Evolutionary conservation across 2,797 vertebrate genomes (phyloP), one percentile per base, ranked within the genome.

Genomic region (Pantherophis vulpinus): DNA sequence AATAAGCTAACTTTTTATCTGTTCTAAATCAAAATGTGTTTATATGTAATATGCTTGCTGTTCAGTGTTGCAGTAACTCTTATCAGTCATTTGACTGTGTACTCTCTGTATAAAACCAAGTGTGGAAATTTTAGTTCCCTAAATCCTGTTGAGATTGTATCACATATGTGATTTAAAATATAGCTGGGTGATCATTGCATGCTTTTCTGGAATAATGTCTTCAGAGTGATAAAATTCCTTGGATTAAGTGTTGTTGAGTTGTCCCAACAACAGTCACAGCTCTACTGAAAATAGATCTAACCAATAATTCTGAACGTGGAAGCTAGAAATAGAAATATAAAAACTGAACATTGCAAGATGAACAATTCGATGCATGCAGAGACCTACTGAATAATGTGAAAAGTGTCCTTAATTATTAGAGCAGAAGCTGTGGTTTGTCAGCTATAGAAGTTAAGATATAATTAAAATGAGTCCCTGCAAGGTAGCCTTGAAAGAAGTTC

Each of bases 11-110:
- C 86, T 88, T 94, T 88, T 90, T 91, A 94, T 91, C 88, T 93
- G 59, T 29, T 95, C 95, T 88, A 93, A 54, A 95, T 92, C 25
- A n/a, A 2, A 91, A 60, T 92, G 55, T 96, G 18, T 94, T 96
- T 94, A 96, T 10, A 51, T 95, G 89, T 95, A 88, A 88, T 87
- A 92, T 25, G 20, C 27, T 66, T 91, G 93, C 27, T 59, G 18
- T 58, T 58, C 70, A 93, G n/a, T 2, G 87, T 96, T 94, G 93
- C 8, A 94, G 29, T 79, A 94, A 60, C 58, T 94, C 95, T 91
- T 91, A 5, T 90, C 58, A 95, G 25, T 83, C 25, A 54, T 56
- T 47, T 42, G 32, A 79, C 32, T 42, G 56, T 94, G 29, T 87
- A n/a, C 37, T 58, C 32, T 1, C 47, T 94, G 55, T 25, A 94